These are phyloP conservation scores for Cosmia pyralina DNA, from an alignment of 2,888 invertebrate species.

Conservation along the genomic window DNA sequence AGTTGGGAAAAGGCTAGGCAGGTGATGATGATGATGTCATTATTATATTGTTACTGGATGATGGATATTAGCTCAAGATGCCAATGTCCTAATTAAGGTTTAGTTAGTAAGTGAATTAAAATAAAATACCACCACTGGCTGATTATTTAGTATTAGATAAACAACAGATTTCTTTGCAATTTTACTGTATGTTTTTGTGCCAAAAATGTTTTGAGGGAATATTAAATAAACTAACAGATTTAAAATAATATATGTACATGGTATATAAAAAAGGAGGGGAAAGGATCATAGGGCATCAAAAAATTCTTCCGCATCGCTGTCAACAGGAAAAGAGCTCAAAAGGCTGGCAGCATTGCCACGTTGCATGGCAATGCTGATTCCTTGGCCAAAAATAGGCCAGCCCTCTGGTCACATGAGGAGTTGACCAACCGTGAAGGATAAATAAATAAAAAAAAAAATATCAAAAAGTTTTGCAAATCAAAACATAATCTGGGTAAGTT, in stretches of 20 bases:
- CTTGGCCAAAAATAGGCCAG: too few species aligned
- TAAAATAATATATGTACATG: too few species aligned
- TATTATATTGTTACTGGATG: conserved; percentile 17
- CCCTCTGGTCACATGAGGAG: too few species aligned
- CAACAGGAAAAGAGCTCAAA: too few species aligned
- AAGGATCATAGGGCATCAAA: too few species aligned
- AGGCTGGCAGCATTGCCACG: too few species aligned
- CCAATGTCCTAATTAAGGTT: background rate
- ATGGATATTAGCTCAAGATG: background rate
- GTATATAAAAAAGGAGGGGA: too few species aligned
- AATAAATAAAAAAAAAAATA: background rate
- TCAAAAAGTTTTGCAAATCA: conserved; percentile 4
- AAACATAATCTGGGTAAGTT: conserved; percentile 22
- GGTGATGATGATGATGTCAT: background rate
- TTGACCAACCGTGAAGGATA: too few species aligned
- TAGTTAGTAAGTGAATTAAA: background rate
- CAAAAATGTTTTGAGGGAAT: conserved; percentile 26
- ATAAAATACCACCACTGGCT: background rate
- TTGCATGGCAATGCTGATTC: too few species aligned
- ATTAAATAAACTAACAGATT: too few species aligned
- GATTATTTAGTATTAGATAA: conserved; percentile 10
- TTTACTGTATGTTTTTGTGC: conserved; percentile 7
- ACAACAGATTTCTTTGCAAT: background rate
- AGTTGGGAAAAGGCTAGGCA: too few species aligned
- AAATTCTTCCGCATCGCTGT: too few species aligned